Percentiles rank a stretch among this genome's conserved stretches.
phyloP scores from a whole-genome alignment of 2,797 vertebrate genomes.

The Lepilemur ruficaudatus region DNA sequence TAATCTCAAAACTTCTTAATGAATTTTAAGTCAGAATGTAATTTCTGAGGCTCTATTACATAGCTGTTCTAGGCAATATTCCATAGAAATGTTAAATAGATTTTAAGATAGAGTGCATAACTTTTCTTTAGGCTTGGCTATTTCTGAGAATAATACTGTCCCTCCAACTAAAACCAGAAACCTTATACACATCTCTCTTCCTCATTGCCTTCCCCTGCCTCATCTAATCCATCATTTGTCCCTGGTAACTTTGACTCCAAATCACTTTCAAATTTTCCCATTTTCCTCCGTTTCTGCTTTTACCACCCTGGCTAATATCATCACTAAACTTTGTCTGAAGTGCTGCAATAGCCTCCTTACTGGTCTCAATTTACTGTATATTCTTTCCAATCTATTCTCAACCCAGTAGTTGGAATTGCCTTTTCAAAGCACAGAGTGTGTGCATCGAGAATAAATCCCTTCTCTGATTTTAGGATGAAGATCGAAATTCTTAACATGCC shows the following conservation, averaged over 20 bases:
- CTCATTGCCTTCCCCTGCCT: too few relatives aligned
- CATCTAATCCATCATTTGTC: neutral
- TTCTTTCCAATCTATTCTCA: neutral
- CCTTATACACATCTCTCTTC: neutral
- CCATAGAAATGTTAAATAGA: neutral
- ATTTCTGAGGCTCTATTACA: neutral
- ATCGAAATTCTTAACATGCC: neutral
- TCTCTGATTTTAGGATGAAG: neutral
- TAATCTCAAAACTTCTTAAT: neutral
- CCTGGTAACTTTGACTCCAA: neutral
- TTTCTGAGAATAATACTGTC: neutral
- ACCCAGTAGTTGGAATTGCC: neutral
- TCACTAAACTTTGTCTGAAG: neutral
- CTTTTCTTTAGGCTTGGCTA: neutral
- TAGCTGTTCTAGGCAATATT: neutral
- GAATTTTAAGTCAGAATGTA: neutral
- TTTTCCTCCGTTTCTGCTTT: neutral
- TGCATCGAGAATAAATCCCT: neutral
- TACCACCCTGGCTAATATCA: neutral
- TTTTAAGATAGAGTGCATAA: neutral
- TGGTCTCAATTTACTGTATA: neutral
- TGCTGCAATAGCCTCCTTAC: neutral
- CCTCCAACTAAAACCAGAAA: neutral
- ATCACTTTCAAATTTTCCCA: neutral
- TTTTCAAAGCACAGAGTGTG: neutral